Base-by-base conservation (phyloP, 2,888 invertebrate genomes). In the Colletes collaris region DNA sequence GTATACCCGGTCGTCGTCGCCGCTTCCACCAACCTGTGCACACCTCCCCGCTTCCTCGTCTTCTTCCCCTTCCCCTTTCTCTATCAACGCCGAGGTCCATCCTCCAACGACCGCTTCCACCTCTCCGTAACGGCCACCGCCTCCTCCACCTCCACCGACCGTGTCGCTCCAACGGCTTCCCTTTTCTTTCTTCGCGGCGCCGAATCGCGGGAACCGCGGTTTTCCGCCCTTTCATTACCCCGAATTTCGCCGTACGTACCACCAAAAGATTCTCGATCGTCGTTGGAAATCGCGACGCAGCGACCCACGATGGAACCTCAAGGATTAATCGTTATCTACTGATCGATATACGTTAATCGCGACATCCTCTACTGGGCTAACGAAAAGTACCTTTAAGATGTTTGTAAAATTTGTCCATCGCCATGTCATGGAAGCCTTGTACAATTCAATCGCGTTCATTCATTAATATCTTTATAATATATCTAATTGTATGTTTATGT, bases 21-120 rank as follows among this genome's bases (percentile, higher is more conserved):
- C 59, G 81, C 77, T 52, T 77, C 80, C 75, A 84, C 85, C 77
- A 59, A 55, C 69, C 69, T 64, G 77, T 49, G 77, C 77, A 27
- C 63, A 49, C 59, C 69, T 64, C 85, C 83, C 84, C 79, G 67
- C 52, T 67, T 76, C 76, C 84, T 84, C 86, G 85, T 88, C 88
- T 62, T 69, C 75, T 74, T 70, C 69, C 73, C 79, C 82, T 79
- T 68, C 76, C 76, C 60, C 58, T 53, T 13, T 53, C 19, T 71
- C 46, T 74, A 59, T 58, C 73, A 50, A 65, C 73, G 71, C 66
- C 55, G 64, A 58, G 77, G 77, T 76, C 83, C 83, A 73, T 83
- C 81, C 85, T 84, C 84, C 76, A 60, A 58, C 67, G 64, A 72
- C 53, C 50, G 64, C 66, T 75, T 69, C 76, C 69, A 68, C 83